Percentiles rank a stretch among this genome's conserved stretches.
phyloP scores from a whole-genome alignment of 2,797 vertebrate genomes.

The Anableps anableps region DNA sequence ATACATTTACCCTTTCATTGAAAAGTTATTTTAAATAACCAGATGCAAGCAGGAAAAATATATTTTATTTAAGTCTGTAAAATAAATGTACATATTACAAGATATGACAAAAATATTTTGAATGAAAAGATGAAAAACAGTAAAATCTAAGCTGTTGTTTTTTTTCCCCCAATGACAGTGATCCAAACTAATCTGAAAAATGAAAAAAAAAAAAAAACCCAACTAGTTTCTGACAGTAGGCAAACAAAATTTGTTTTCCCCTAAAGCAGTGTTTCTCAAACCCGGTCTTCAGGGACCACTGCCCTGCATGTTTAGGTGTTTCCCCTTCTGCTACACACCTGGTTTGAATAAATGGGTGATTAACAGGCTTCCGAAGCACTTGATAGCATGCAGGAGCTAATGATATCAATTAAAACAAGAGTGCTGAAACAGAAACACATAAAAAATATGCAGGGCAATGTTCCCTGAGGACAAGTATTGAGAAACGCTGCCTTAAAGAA shows the following conservation, averaged over 20 bases:
- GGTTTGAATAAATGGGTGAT: too few relatives aligned
- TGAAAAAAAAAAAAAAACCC: neutral
- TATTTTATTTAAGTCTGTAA: slow-evolving; percentile 54
- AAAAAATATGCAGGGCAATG: too few relatives aligned
- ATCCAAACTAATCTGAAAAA: neutral
- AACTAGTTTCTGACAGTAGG: slow-evolving; percentile 4
- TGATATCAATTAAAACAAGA: too few relatives aligned
- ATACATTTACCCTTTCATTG: neutral
- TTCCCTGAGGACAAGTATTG: too few relatives aligned
- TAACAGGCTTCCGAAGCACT: too few relatives aligned
- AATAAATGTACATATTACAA: neutral
- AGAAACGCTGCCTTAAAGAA: too few relatives aligned
- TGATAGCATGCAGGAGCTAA: too few relatives aligned
- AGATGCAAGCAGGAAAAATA: slow-evolving; percentile 35
- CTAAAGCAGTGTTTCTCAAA: too few relatives aligned
- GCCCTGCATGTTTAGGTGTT: too few relatives aligned
- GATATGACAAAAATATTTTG: neutral
- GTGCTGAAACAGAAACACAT: too few relatives aligned
- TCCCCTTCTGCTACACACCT: too few relatives aligned
- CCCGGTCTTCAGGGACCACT: too few relatives aligned
- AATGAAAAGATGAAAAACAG: neutral
- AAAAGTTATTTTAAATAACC: slow-evolving; percentile 23
- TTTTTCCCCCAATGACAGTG: neutral
- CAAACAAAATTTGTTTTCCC: neutral
- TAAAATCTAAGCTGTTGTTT: neutral